phyloP scores from a whole-genome alignment of 2,797 vertebrate genomes.

The Tauraco hartlaubi region DNA sequence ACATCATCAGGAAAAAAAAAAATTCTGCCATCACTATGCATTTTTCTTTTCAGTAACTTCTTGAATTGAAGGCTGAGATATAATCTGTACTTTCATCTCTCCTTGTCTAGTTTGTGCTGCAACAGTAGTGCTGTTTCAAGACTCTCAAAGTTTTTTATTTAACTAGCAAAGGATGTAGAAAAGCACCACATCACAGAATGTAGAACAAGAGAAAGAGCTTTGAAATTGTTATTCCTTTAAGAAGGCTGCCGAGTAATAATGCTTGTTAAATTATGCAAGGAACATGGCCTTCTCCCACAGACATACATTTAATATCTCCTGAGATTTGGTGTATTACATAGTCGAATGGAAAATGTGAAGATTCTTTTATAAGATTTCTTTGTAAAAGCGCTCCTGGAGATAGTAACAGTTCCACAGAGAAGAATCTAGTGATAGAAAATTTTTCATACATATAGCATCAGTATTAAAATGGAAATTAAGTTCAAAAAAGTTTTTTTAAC shows the following conservation, averaged over 20 bases:
- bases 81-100: constrained; percentile 13
- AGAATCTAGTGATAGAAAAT: background rate
- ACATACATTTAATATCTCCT: constrained; percentile 45
- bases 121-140: background rate
- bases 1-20: background rate
- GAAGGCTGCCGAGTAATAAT: constrained; percentile 55
- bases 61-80: background rate
- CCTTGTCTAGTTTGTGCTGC: constrained; percentile 16
- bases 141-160: constrained; percentile 8
- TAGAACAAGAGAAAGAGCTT: constrained; percentile 43
- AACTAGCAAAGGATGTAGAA: constrained; percentile 45
- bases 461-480: constrained; percentile 3
- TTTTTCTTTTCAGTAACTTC: constrained; percentile 14
- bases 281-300: constrained; percentile 45
- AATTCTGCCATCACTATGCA: background rate
- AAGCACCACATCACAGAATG: constrained; percentile 22
- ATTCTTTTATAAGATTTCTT: constrained; percentile 21
- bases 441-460: background rate
- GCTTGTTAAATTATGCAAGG: constrained; percentile 62
- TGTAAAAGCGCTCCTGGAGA: background rate
- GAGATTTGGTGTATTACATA: constrained; percentile 14
- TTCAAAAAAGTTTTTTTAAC: background rate
- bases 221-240: constrained; percentile 63
- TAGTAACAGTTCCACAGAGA: constrained; percentile 24
- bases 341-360: background rate